Conservation (phyloP, 2,888 invertebrate genomes). For the Acleris cristana region DNA sequence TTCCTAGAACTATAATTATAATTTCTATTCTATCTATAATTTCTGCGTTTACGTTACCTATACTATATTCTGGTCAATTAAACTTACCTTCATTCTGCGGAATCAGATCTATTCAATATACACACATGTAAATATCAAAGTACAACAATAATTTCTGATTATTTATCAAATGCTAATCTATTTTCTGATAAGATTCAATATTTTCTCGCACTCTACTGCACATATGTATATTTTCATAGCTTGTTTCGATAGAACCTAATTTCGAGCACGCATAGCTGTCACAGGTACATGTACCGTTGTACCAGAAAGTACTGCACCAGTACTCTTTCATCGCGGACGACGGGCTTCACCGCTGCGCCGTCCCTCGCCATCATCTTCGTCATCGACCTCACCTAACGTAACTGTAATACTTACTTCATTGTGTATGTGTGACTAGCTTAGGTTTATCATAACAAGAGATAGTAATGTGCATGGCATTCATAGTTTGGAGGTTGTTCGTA, state of each 20-base stretch:
- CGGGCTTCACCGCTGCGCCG: constrained; percentile 67
- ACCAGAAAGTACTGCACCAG: constrained; percentile 4
- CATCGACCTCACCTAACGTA: constrained; percentile 54
- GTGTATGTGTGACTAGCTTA: constrained; percentile 79
- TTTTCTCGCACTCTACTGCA: constrained; percentile 75
- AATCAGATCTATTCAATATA: constrained; percentile 70
- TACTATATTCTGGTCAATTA: constrained; percentile 61
- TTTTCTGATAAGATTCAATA: constrained; percentile 76
- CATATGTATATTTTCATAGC: constrained; percentile 76
- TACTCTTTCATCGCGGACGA: constrained; percentile 36
- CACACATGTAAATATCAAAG: constrained; percentile 74
- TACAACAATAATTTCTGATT: constrained; percentile 75
- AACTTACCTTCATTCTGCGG: constrained; percentile 57
- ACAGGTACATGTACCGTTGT: constrained; percentile 40
- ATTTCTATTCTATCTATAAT: constrained; percentile 33
- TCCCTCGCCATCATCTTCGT: constrained; percentile 53
- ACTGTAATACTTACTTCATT: constrained; percentile 65
- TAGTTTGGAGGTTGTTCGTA: constrained; percentile 80
- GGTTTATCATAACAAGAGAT: constrained; percentile 66
- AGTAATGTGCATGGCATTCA: constrained; percentile 78
- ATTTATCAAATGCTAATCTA: constrained; percentile 72
- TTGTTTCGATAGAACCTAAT: constrained; percentile 66
- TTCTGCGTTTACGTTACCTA: constrained; percentile 39
- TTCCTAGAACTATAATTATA: constrained; percentile 29
- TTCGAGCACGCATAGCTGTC: constrained; percentile 69